A percentile compares a stretch with the other conserved stretches of the same genome.
Conservation (phyloP, 2,888 invertebrate species). For the Byasa hedistus region DNA sequence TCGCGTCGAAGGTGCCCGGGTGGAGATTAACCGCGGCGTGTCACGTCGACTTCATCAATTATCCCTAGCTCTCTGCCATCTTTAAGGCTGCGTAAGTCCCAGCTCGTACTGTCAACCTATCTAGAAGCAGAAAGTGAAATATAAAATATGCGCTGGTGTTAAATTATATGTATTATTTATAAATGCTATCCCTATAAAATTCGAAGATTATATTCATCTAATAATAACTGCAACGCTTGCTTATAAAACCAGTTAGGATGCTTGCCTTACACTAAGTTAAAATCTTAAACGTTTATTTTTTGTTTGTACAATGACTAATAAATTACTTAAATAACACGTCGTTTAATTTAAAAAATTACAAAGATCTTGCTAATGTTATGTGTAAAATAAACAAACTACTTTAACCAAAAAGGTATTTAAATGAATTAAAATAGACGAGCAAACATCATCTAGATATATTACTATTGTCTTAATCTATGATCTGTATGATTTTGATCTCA, state of each 20-base stretch:
- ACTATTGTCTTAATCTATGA: background rate
- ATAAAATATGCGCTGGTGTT: background rate
- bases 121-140: background rate
- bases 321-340: no score
- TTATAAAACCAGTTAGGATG: constrained; percentile 41
- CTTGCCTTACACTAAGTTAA: constrained; percentile 46
- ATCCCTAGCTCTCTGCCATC: constrained; percentile 43
- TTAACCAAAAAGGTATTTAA: background rate
- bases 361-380: no score
- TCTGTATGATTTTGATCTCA: constrained; percentile 9
- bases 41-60: constrained; percentile 70
- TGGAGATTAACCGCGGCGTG: constrained; percentile 56
- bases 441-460: background rate
- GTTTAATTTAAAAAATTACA: no score
- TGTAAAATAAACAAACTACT: background rate
- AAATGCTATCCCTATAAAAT: no score
- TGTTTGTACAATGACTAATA: no score
- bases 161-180: no score
- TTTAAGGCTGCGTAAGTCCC: constrained; percentile 35
- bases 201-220: no score
- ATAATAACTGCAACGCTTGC: no score
- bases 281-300: no score
- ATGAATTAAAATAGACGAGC: background rate
- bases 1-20: constrained; percentile 51
- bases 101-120: constrained; percentile 33